Base-by-base conservation (phyloP, 2,797 vertebrate genomes). In the Poeciliopsis gracilis region DNA sequence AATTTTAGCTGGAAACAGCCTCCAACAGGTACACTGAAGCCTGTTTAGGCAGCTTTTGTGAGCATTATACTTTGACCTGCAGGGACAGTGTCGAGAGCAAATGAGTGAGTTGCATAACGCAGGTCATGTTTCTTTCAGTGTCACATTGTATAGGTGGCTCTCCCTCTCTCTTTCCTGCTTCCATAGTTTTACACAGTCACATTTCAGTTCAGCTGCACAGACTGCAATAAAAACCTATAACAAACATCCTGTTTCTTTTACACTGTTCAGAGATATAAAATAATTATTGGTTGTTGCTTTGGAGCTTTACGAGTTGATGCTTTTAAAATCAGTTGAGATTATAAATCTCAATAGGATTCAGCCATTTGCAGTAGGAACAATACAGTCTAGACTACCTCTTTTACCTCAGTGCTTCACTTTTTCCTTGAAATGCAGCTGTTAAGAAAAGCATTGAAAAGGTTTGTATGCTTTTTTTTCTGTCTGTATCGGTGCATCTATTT, bases 61-160 rank as follows among this genome's bases (percentile, higher is more conserved):
- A 73, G 79, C 5, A 38, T 51, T 82, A 78, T 89, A 85, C 83
- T 87, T 90, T 90, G 87, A 90, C 89, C 91, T n/a, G 66, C 46
- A 53, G 76, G 76, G 86, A 87, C 82, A 83, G 75, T 33, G 74
- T 55, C 49, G 66, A 82, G 76, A 49, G 72, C 79, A 25, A 82
- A 78, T 41, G 49, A 81, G 75, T 43, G 75, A 79, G 90, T 92
- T 91, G 59, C 80, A 63, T 83, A 92, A 93, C 79, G 15, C 4
- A 73, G 55, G 75, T 87, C 66, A 57, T 76, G 16, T 81, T 84
- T 82, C 77, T 77, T 11, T 81, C n/a, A 36, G 33, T 71, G 43
- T 74, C 63, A 79, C 36, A 33, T 53, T 77, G 72, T 75, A 28
- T n/a, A 20, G 61, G 43, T 71, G 43, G 0, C 7, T 33, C 47